Evolutionary conservation across 2,888 invertebrate species (phyloP), one percentile per base, ranked within the genome.

Genomic region (Mechanitis mazaeus): DNA sequence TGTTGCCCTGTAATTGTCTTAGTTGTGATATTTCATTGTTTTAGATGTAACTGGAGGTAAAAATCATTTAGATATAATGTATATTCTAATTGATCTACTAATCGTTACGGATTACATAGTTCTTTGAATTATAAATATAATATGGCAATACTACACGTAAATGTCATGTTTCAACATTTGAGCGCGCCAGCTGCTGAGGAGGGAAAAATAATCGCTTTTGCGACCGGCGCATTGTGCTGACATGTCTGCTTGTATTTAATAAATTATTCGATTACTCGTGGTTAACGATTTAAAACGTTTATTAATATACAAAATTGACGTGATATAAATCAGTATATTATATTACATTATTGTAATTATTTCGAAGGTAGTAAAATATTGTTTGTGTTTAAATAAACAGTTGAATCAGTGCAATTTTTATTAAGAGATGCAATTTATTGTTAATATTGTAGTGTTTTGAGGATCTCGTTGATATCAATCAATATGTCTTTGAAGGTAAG

Each of bases 401-500:
- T 42, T 31, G 31, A 31, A 50, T 50, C 45, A 45, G 58, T 60
- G 59, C 53, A 46, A 53, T 50, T 61, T 61, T 59, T 55, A 47
- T 58, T 55, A 46, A 57, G 65, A 47, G 38, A 67, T 65, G 67
- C 50, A 50, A 50, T 50, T 50, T 50, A 61, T 62, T 67, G 61
- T 64, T 56, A 60, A 56, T 56, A 56, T 33, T 31, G 54, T 54
- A 28, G 63, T 61, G 61, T 45, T 58, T 47, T 60, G 60, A 56
- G 58, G 33, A 56, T 38, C 11, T 45, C 45, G 55, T 62, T 58
- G 46, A 54, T 60, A 61, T 35, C 55, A 58, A 33, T 46, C 54
- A 67, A 64, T 47, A 67, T 67, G 67, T 67, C 67, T 46, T 59
- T 67, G 56, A 67, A 67, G 63, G 65, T 65, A 64, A 67, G 65